Base-by-base conservation (phyloP, 2,888 invertebrate genomes). In the Fissipunctia ypsillon region DNA sequence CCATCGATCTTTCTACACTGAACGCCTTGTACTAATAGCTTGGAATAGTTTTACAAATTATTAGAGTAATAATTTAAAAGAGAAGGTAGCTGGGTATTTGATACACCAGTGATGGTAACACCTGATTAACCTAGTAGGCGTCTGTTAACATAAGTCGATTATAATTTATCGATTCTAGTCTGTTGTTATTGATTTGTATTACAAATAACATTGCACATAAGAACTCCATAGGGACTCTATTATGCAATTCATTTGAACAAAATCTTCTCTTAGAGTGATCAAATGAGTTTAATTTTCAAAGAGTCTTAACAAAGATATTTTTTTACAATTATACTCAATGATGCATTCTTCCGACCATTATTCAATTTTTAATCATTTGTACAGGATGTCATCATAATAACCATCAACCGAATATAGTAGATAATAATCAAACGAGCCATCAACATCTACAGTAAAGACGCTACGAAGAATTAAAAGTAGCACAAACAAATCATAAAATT, bases 401-500 rank as follows among this genome's bases (percentile, higher is more conserved):
- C n/a, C 28, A 50, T 43, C 22, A 79, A 50, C 14, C 16, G 1
- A 45, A 12, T 48, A 41, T n/a, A n/a, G n/a, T n/a, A n/a, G n/a
- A 14, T 54, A 76, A 16, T 41, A n/a, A 28, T 22, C 4, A 52
- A 59, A 50, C 9, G 6, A 7, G 5, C 9, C 10, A 67, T 16
- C n/a, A 0, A 16, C 4, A 12, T 48, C 19, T 22, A 57, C 35
- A 63, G 19, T 41, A 9, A 43, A 60, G 28, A 52, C 12, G 28
- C 4, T 50, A 41, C 41, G 28, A 69, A 45, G 22, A 80, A 63
- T 76, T 66, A 75, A 69, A 80, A 71, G 54, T 64, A 50, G 69
- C 54, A 59, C 83, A 79, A 67, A 79, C 69, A 81, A 81, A 76
- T 72, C 48, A 63, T 81, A 84, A 50, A 79, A 69, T 69, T 83